These are phyloP conservation scores for Pygathrix nemaeus DNA, from an alignment of 2,113 vertebrate species.

Conservation along the genomic window DNA sequence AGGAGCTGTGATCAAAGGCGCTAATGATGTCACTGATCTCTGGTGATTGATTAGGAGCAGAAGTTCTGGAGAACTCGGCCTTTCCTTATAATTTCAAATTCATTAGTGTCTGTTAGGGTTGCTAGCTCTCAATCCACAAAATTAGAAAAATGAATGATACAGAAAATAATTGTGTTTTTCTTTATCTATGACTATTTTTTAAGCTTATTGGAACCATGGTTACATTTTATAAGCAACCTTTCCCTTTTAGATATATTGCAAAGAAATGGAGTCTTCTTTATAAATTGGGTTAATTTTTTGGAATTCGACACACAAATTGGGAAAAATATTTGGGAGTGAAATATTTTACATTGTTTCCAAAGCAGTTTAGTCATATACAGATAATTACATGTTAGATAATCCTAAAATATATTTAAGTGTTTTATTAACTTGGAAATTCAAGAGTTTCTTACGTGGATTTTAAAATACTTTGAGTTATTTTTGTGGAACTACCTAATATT, in stretches of 20 bases:
- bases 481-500: background rate
- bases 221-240: background rate
- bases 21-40: constrained; percentile 92
- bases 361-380: background rate
- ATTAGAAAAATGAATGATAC: background rate
- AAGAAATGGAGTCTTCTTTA: background rate
- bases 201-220: background rate
- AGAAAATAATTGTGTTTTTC: background rate
- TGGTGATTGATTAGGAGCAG: constrained; percentile 96
- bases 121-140: constrained; percentile 51
- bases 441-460: constrained; percentile 6
- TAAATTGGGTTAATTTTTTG: background rate
- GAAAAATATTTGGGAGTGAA: background rate
- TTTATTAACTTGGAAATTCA: constrained; percentile 39
- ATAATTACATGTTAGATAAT: background rate
- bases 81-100: constrained; percentile 83
- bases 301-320: constrained; percentile 1
- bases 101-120: constrained; percentile 76
- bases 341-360: background rate
- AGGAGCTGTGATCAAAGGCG: constrained; percentile 95
- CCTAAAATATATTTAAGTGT: background rate
- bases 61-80: constrained; percentile 85
- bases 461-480: constrained; percentile 66
- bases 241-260: background rate
- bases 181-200: background rate